phyloP scores from a whole-genome alignment of 2,888 invertebrate genomes.

The Trichopria drosophilae region DNA sequence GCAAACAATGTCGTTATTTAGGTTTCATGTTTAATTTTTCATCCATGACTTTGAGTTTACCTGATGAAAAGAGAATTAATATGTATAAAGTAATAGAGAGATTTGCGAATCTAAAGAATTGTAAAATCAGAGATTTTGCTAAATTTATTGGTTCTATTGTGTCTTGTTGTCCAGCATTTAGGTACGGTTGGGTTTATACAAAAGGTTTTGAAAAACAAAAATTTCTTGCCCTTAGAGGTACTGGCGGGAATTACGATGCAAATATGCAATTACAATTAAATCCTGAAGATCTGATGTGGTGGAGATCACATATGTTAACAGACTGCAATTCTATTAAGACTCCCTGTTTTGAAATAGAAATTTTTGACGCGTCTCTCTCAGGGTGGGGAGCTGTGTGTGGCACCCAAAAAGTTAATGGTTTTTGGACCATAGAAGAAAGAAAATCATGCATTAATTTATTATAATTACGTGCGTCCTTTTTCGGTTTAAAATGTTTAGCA shows the following conservation, averaged over 20 bases:
- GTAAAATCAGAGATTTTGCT: slow-evolving; percentile 13
- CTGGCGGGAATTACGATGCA: slow-evolving; percentile 12
- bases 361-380: slow-evolving; percentile 32
- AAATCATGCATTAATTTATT: slow-evolving; percentile 24
- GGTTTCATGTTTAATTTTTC: slow-evolving; percentile 14
- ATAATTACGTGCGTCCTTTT: slow-evolving; percentile 29
- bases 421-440: slow-evolving; percentile 21
- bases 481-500: slow-evolving; percentile 31
- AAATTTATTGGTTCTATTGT: slow-evolving; percentile 13
- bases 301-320: not conserved
- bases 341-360: slow-evolving; percentile 19
- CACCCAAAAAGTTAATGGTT: slow-evolving; percentile 13
- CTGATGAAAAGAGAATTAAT: slow-evolving; percentile 4
- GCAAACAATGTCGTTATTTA: not conserved
- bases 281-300: slow-evolving; percentile 7
- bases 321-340: slow-evolving; percentile 15
- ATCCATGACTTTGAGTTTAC: slow-evolving; percentile 7
- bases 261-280: not conserved
- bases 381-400: slow-evolving; percentile 27
- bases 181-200: slow-evolving; percentile 8
- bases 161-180: slow-evolving; percentile 18
- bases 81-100: not conserved
- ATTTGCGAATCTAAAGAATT: slow-evolving; percentile 8
- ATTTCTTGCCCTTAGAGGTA: slow-evolving; percentile 8
- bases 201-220: slow-evolving; percentile 16